Evolutionary conservation across 2,888 invertebrate genomes (phyloP), one percentile per base, ranked within the genome.

Genomic region (Mamestra brassicae): DNA sequence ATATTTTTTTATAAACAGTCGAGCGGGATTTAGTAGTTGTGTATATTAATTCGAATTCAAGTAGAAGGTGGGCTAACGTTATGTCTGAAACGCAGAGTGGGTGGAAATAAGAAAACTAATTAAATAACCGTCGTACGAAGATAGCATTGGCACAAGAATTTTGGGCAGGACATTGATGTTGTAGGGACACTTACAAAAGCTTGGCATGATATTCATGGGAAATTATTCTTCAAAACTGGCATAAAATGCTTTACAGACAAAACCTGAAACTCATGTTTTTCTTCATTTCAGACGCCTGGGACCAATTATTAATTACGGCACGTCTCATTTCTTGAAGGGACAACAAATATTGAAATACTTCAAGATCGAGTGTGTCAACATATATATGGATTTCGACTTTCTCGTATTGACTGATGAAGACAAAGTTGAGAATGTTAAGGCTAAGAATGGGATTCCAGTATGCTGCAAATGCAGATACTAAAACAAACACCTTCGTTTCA

Each of bases 281-380:
- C 47, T 0, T 47, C 0, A 50, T 84, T 85, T 36, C 78, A 85
- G 85, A 10, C 50, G 74, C 8, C 60, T 60, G 3, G 85, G 85
- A 10, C 7, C 1, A 2, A 50, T 84, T 2, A 63, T 84, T 2
- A 63, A 36, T 15, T 3, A 6, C 1, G 42, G 63, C 4, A 81
- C 83, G 0, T 1, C 26, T 0, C 65, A 81, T 36, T 81, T 84
- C 45, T 3, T 60, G 17, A 10, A 50, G 10, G 5, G 4, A 8
- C 57, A 58, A 6, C 2, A 0, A 2, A 57, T 17, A 11, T 10
- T 78, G 0, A 4, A 26, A 36, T 6, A 36, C 3, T 70, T 60
- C 7, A 50, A 66, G 0, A 11, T 89, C 68, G n/a, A 79, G 69
- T 89, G 89, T 58, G 65, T 65, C 3, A 71, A 81, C 50, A 68